A percentile compares a stretch with the other conserved stretches of the same genome.
These are phyloP conservation scores for Fragum whitleyi DNA, from an alignment of 2,888 invertebrate genomes.

Conservation along the genomic window DNA sequence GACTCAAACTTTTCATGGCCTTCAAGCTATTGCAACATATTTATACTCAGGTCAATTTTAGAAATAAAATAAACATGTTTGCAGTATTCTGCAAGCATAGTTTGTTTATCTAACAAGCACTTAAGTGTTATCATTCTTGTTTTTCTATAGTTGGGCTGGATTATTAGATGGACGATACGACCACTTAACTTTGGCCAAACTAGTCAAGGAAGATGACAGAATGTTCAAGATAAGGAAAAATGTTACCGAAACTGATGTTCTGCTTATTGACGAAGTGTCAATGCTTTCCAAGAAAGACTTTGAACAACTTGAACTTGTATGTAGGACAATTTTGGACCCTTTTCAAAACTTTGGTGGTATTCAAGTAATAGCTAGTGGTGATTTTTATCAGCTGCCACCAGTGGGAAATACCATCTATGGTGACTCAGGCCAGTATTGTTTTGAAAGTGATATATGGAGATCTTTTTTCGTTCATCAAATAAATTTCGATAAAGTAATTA, in stretches of 20 bases:
- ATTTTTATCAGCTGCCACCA: slow-evolving; percentile 55
- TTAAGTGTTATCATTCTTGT: too few species aligned
- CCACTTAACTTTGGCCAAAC: slow-evolving; percentile 18
- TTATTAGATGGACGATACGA: slow-evolving; percentile 39
- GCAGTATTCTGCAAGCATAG: too few species aligned
- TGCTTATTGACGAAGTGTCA: slow-evolving; percentile 33
- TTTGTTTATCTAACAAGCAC: too few species aligned
- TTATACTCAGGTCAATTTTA: too few species aligned
- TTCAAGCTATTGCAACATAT: too few species aligned
- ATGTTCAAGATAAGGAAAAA: not conserved
- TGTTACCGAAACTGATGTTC: not conserved
- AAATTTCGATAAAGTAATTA: slow-evolving; percentile 33
- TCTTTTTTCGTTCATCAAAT: slow-evolving; percentile 34
- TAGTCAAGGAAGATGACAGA: slow-evolving; percentile 29
- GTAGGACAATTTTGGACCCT: not conserved
- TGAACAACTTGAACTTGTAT: slow-evolving; percentile 39
- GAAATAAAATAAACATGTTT: too few species aligned
- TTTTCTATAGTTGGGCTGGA: slow-evolving; percentile 44
- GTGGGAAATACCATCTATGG: slow-evolving; percentile 43
- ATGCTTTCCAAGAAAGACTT: slow-evolving; percentile 38
- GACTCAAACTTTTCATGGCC: too few species aligned
- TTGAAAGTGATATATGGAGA: slow-evolving; percentile 42
- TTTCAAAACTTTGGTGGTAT: slow-evolving; percentile 41
- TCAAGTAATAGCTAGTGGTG: slow-evolving; percentile 45
- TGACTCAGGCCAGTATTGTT: slow-evolving; percentile 50